phyloP scores from a whole-genome alignment of 2,113 vertebrate species.

The Aix galericulata region DNA sequence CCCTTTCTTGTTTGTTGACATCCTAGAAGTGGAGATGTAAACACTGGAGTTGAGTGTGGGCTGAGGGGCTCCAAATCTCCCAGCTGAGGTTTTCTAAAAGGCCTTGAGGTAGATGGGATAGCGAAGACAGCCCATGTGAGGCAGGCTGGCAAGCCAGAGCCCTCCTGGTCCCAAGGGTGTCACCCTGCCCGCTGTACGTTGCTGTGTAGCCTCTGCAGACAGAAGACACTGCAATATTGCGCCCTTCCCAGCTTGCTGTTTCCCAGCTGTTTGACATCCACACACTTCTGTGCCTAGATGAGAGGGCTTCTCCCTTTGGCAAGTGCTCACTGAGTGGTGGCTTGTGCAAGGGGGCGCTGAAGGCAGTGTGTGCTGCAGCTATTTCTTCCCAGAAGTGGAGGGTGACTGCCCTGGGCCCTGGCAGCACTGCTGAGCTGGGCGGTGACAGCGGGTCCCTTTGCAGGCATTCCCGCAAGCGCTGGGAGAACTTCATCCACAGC shows the following conservation, averaged over 20 bases:
- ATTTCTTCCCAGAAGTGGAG: not conserved
- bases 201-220: not conserved
- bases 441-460: not conserved
- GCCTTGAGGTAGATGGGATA: not conserved
- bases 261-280: not conserved
- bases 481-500: conserved; percentile 98
- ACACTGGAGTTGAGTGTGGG: not conserved
- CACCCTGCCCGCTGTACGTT: not conserved
- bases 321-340: not conserved
- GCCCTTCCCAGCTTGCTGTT: not conserved
- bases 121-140: not conserved
- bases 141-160: not conserved
- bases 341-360: not conserved
- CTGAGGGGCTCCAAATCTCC: not conserved
- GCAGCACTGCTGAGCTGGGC: not conserved
- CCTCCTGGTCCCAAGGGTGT: not conserved
- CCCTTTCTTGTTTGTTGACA: not conserved
- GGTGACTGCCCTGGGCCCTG: not conserved
- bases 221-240: not conserved
- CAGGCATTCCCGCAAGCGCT: conserved; percentile 95
- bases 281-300: not conserved
- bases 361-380: not conserved
- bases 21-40: not conserved
- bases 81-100: not conserved
- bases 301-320: not conserved